Conservation (phyloP, 2,113 vertebrate genomes). For the Spermophilus dauricus region DNA sequence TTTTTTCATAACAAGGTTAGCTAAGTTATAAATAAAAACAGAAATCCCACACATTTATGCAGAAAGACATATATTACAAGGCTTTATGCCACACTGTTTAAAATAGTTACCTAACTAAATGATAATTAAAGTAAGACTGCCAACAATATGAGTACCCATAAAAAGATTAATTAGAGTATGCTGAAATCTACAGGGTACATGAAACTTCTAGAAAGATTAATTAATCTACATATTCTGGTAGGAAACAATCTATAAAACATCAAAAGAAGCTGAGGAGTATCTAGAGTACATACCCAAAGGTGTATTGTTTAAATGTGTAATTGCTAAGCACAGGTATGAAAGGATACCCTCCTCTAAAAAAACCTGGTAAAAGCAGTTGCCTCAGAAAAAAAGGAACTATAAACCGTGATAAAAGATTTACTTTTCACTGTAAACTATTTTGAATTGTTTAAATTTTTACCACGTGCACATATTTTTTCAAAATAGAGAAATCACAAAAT, state of each 20-base stretch:
- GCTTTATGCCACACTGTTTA: neutral
- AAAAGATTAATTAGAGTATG: constrained; percentile 40
- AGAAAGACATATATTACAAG: neutral
- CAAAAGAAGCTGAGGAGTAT: neutral
- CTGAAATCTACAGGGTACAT: neutral
- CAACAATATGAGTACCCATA: neutral
- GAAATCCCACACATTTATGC: neutral
- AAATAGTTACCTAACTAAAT: constrained; percentile 32
- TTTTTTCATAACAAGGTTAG: constrained; percentile 27
- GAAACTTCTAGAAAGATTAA: neutral
- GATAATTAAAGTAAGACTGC: neutral
- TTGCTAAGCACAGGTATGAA: neutral
- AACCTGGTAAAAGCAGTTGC: neutral
- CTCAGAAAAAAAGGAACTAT: neutral
- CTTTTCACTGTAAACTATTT: neutral
- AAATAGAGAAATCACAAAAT: neutral
- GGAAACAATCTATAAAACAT: neutral
- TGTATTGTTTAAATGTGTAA: neutral
- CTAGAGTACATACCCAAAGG: neutral
- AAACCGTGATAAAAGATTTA: neutral
- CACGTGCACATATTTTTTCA: neutral
- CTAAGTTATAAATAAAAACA: constrained; percentile 43
- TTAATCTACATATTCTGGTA: neutral
- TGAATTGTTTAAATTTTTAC: neutral
- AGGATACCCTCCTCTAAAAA: neutral